phyloP scores from a whole-genome alignment of 2,113 vertebrate genomes.

The Pimephales promelas region DNA sequence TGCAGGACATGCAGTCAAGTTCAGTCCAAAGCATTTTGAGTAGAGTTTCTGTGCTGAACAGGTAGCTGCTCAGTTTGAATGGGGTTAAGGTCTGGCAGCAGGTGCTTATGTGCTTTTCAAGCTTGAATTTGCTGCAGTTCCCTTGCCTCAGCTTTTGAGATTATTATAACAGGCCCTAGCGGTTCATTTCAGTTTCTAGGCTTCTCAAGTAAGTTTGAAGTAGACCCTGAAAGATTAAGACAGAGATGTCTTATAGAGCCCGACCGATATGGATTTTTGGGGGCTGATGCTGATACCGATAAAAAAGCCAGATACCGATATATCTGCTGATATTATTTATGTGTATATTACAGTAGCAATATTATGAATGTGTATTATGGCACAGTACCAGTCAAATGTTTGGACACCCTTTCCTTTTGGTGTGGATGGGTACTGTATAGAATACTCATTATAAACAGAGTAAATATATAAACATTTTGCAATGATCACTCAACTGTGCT shows the following conservation, averaged over 20 bases:
- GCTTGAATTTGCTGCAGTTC: not conserved
- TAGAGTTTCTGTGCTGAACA: not conserved
- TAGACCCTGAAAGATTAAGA: conserved; percentile 27
- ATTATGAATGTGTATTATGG: too few species aligned
- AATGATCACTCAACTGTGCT: too few species aligned
- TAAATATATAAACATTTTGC: too few species aligned
- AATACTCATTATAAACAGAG: too few species aligned
- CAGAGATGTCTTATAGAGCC: conserved; percentile 14
- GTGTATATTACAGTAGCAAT: too few species aligned
- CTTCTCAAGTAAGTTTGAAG: not conserved
- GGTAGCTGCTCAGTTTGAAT: not conserved
- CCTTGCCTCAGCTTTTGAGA: conserved; percentile 8
- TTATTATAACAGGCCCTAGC: conserved; percentile 24
- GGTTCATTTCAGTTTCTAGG: not conserved
- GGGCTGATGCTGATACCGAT: too few species aligned
- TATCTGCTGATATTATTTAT: too few species aligned
- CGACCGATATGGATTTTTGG: too few species aligned
- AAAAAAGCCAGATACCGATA: too few species aligned
- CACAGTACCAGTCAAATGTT: too few species aligned
- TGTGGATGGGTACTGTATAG: too few species aligned
- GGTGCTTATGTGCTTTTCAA: not conserved
- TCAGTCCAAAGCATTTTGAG: not conserved
- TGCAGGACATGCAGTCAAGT: conserved; percentile 14
- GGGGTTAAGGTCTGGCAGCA: not conserved
- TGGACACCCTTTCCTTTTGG: too few species aligned